Evolutionary conservation across 37 sponge, comb jelly and placozoan species (phyloP).

Genomic region (Axinella damicornis): DNA sequence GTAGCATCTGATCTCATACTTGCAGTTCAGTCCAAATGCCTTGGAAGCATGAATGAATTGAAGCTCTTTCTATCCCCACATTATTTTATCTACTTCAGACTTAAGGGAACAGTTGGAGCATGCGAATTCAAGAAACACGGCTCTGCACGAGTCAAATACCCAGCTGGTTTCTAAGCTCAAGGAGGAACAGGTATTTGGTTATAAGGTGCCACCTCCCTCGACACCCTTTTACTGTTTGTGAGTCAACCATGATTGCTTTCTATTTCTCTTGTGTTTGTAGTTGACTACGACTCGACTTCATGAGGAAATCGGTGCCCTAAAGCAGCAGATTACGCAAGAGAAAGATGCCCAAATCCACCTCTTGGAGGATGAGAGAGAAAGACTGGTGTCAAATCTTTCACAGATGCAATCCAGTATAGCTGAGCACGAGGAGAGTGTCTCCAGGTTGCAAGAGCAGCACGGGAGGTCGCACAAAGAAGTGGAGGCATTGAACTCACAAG

Average conservation of each 20-base stretch:
- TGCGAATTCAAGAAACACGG: neutral
- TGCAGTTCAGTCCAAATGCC: too few relatives aligned
- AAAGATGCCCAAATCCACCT: slow-evolving; percentile 9
- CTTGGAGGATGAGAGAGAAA: slow-evolving; percentile 37
- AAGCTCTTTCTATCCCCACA: too few relatives aligned
- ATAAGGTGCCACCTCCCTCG: too few relatives aligned
- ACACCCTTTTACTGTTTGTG: neutral
- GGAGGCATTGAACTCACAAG: slow-evolving; percentile 3
- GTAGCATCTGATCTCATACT: too few relatives aligned
- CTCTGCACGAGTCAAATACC: neutral
- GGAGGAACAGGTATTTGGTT: slow-evolving; percentile 8
- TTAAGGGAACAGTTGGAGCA: neutral
- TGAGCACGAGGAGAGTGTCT: slow-evolving; percentile 31
- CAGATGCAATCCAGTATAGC: slow-evolving; percentile 22
- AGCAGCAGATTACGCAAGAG: slow-evolving; percentile 21
- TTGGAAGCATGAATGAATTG: too few relatives aligned
- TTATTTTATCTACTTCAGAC: neutral
- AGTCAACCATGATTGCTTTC: neutral
- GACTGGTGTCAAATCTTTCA: neutral
- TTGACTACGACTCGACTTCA: neutral
- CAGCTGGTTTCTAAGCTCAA: neutral
- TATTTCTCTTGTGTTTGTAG: neutral
- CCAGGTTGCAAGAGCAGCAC: slow-evolving; percentile 13
- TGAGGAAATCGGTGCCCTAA: neutral
- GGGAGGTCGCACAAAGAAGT: slow-evolving; percentile 16